phyloP scores from a whole-genome alignment of 2,888 invertebrate genomes.

The Bombyx huttoni region DNA sequence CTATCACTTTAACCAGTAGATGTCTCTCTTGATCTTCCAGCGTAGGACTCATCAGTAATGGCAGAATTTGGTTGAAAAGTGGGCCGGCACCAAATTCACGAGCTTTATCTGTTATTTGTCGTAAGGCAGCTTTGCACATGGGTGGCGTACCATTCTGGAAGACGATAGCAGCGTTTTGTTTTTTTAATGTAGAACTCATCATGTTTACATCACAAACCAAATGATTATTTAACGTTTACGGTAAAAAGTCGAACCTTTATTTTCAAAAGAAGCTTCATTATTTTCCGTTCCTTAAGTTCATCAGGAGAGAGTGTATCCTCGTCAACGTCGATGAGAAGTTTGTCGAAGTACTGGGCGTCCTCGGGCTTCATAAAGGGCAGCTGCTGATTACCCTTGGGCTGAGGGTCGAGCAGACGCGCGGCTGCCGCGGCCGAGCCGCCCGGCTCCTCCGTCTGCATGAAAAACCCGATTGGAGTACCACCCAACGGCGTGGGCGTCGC shows the following conservation, averaged over 20 bases:
- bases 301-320: constrained; percentile 96
- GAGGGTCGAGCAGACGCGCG: constrained; percentile 89
- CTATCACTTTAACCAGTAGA: constrained; percentile 98
- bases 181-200: too few species aligned
- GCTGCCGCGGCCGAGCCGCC: constrained; percentile 86
- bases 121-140: constrained; percentile 97
- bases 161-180: too few species aligned
- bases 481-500: constrained; percentile 98
- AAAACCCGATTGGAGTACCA: constrained; percentile 93
- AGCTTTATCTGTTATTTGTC: constrained; percentile 99
- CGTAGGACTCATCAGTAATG: constrained; percentile 99
- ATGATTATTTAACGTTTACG: not conserved
- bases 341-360: constrained; percentile 99
- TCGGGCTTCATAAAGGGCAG: constrained; percentile 99
- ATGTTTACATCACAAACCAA: too few species aligned
- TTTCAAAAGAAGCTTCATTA: constrained; percentile 97
- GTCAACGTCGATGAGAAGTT: constrained; percentile 96
- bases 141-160: constrained; percentile 95
- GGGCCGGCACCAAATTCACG: constrained; percentile 99
- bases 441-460: constrained; percentile 93
- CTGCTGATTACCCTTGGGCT: constrained; percentile 92
- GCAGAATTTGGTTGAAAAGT: constrained; percentile 98
- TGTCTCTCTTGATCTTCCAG: constrained; percentile 99
- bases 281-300: constrained; percentile 98
- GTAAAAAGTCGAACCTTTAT: constrained; percentile 77